Evolutionary conservation across 2,888 invertebrate genomes (phyloP), one percentile per base, ranked within the genome.

Genomic region (Beris morrisii): DNA sequence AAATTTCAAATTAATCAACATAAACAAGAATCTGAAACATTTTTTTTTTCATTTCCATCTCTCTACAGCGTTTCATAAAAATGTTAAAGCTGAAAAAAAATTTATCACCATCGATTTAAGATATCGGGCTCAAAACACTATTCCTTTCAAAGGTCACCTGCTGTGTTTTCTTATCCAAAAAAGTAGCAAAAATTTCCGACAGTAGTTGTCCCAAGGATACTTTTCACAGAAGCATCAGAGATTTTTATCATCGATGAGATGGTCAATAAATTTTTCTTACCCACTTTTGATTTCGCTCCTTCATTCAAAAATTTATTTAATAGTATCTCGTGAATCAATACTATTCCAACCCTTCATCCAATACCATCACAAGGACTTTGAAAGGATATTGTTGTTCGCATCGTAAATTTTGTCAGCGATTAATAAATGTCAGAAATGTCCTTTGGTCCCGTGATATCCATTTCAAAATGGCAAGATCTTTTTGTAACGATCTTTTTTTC

Each of bases 271-370:
- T 54, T 31, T 28, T n/a, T 54, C 9, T 54, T 54, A 38, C 54
- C 54, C 54, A 54, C 30, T 54, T 54, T 54, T 54, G 54, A 31
- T 54, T 54, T 54, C 54, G 31, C 54, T 54, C 12, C 54, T 54
- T 9, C 28, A 54, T 54, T 11, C 52, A 22, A 2, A n/a, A 9
- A 52, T 28, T 22, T 28, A 22, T 31, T 28, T 30, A 31, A 22
- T 22, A 54, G 31, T 4, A 31, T 31, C 22, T 22, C 22, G 22
- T 54, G 12, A 31, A 54, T 54, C 11, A 12, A 54, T 31, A 31
- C 15, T 11, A 15, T n/a, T 30, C 28, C 54, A 54, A 54, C 54
- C 31, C 54, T 54, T 54, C 31, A 6, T 31, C 31, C n/a, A 22
- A 22, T 22, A 22, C 9, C 5, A 52, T 31, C 28, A 4, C 31